Percentiles rank a stretch among this genome's conserved stretches.
Evolutionary conservation across 2,113 vertebrate species (phyloP).

Genomic region (western clawed frog (Xenopus tropicalis)): UCB_Xtro_10.0 CM004443.2:29511501-29512000

Average conservation of each 20-base stretch:
- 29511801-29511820: conserved; percentile 26
- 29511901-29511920: conserved; percentile 12
- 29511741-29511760: conserved; percentile 13
- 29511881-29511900: conserved; percentile 9
- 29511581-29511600: too few relatives aligned
- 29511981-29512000: not conserved
- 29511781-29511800: conserved; percentile 35
- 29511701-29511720: conserved; percentile 13
- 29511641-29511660: not conserved
- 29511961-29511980: conserved; percentile 3
- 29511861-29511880: conserved; percentile 29
- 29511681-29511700: not conserved
- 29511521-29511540: too few relatives aligned
- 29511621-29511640: not conserved
- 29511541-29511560: too few relatives aligned
- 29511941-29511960: conserved; percentile 6
- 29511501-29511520: too few relatives aligned
- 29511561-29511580: too few relatives aligned
- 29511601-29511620: too few relatives aligned
- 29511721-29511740: conserved; percentile 9
- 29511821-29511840: conserved; percentile 33
- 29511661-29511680: not conserved
- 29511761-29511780: conserved; percentile 25
- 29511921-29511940: conserved; percentile 17
- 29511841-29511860: conserved; percentile 35